A percentile compares a stretch with the other conserved stretches of the same genome.
Evolutionary conservation across 1,140 invertebrate genomes (phyloP).

Genomic region (Drosophila cardini): DNA sequence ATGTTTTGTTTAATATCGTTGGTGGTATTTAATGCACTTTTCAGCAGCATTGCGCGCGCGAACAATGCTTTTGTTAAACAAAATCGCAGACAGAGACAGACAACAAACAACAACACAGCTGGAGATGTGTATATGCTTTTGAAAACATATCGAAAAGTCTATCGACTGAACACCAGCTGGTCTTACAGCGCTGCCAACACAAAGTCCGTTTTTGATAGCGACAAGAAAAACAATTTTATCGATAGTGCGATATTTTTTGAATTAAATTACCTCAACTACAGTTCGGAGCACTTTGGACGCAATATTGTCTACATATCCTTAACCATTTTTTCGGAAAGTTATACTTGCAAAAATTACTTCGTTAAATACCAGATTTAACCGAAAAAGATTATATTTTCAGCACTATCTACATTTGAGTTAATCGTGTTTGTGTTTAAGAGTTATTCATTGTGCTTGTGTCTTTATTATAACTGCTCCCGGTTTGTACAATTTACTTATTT

Average conservation of each 20-base stretch:
- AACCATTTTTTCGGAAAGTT: too few species aligned
- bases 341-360: too few species aligned
- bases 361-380: too few species aligned
- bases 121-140: constrained; percentile 42
- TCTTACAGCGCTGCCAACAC: constrained; percentile 13
- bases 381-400: too few species aligned
- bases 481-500: too few species aligned
- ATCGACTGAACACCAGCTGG: constrained; percentile 19
- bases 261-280: too few species aligned
- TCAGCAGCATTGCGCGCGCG: constrained; percentile 70
- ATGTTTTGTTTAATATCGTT: constrained; percentile 51
- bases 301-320: too few species aligned
- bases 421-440: too few species aligned
- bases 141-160: constrained; percentile 23
- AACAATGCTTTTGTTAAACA: constrained; percentile 76
- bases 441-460: too few species aligned
- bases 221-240: background rate
- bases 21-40: constrained; percentile 50
- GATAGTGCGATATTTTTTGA: background rate
- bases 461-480: too few species aligned
- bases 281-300: too few species aligned
- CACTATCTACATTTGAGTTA: too few species aligned
- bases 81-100: constrained; percentile 69
- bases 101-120: constrained; percentile 75
- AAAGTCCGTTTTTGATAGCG: background rate